A percentile compares a stretch with the other conserved stretches of the same genome.
Conservation (phyloP, 2,888 invertebrate species). For the Nomada flava region DNA sequence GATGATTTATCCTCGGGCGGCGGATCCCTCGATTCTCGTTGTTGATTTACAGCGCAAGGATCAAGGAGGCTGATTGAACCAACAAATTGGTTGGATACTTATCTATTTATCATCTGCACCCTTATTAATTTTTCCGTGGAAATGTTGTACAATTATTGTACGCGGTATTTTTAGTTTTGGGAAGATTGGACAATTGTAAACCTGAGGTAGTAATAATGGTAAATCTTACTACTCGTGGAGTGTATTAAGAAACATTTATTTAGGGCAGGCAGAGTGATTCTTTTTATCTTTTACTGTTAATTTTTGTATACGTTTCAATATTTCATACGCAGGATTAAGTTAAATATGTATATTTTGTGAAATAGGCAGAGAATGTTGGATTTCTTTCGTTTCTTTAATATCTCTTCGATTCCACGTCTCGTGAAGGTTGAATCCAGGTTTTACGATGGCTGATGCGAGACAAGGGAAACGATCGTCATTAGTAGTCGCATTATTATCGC, state of each 20-base stretch:
- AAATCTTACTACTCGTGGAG: too few species aligned
- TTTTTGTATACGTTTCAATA: background rate
- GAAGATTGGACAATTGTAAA: too few species aligned
- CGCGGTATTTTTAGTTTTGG: too few species aligned
- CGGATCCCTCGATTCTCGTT: constrained; percentile 29
- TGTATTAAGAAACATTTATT: too few species aligned
- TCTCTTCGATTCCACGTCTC: background rate
- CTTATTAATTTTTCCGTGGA: too few species aligned
- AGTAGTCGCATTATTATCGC: constrained; percentile 66
- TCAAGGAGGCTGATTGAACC: background rate
- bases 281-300: background rate
- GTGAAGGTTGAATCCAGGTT: background rate
- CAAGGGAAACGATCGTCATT: constrained; percentile 55
- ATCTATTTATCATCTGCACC: background rate
- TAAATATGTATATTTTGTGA: too few species aligned
- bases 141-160: too few species aligned
- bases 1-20: constrained; percentile 59
- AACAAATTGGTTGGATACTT: constrained; percentile 4
- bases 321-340: too few species aligned
- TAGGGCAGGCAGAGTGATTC: too few species aligned
- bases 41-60: constrained; percentile 44
- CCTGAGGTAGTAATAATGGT: too few species aligned
- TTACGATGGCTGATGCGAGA: constrained; percentile 18
- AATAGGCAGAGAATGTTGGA: background rate
- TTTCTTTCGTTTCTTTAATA: background rate